Conservation (phyloP, 2,113 vertebrate species). For the Pagrus major region DNA sequence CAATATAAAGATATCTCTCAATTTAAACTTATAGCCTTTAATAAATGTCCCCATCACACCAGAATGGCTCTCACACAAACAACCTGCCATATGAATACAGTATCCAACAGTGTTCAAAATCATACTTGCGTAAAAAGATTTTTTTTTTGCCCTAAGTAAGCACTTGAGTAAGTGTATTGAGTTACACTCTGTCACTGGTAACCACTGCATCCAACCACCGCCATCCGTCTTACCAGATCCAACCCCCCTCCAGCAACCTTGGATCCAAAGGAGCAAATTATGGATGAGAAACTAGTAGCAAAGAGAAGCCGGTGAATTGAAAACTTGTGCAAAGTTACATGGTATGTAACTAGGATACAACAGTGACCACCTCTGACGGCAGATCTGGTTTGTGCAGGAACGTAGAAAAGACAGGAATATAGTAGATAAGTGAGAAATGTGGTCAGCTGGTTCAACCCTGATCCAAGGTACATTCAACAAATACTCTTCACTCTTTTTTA, state of each 20-base stretch:
- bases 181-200: no score
- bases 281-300: neutral
- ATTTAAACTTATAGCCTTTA: neutral
- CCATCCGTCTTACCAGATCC: neutral
- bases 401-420: neutral
- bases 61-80: neutral
- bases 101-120: no score
- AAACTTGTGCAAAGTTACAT: neutral
- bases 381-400: no score
- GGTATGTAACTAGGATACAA: no score
- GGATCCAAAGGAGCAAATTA: neutral
- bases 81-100: neutral
- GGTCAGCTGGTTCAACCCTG: neutral
- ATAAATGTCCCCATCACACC: neutral
- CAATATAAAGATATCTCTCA: neutral
- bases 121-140: no score
- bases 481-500: conserved; percentile 15
- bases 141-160: no score
- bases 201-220: neutral
- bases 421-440: neutral
- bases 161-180: no score
- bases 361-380: neutral
- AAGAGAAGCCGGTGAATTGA: neutral
- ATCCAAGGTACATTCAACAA: neutral
- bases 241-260: neutral